Evolutionary conservation across 2,113 vertebrate genomes (phyloP).

Genomic region (Ophiodon elongatus): DNA sequence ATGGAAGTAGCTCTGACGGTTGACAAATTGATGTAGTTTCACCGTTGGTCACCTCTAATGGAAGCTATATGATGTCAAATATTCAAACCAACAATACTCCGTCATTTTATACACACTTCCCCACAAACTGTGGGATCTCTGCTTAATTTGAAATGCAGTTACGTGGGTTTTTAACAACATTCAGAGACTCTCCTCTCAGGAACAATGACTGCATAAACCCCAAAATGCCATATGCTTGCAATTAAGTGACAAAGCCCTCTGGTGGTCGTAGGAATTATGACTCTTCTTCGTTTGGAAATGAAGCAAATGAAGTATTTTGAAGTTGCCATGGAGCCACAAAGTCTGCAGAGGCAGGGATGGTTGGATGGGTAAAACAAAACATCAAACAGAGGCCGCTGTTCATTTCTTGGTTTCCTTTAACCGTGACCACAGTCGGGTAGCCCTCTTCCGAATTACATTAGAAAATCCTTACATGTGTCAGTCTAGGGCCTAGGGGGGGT

Average conservation of each 20-base stretch:
- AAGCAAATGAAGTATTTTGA: neutral
- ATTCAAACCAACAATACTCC: neutral
- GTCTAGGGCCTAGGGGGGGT: neutral
- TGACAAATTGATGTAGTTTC: neutral
- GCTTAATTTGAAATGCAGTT: neutral
- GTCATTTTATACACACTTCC: neutral
- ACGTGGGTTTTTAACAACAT: neutral
- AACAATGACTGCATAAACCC: neutral
- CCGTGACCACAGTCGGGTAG: neutral
- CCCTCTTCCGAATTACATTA: neutral
- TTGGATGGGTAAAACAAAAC: neutral
- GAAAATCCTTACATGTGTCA: neutral
- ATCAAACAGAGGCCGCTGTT: neutral
- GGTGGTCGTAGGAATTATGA: neutral
- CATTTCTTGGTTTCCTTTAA: neutral
- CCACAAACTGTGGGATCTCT: neutral
- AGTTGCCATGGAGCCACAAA: neutral
- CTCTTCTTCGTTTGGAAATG: neutral
- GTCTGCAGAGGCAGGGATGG: neutral
- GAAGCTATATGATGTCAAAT: neutral
- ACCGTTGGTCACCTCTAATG: neutral
- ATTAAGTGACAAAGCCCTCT: slow-evolving; percentile 13
- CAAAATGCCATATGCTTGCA: neutral
- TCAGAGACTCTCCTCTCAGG: neutral
- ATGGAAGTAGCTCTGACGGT: neutral